Conservation (phyloP, 2,888 invertebrate genomes). For the Polia nebulosa region DNA sequence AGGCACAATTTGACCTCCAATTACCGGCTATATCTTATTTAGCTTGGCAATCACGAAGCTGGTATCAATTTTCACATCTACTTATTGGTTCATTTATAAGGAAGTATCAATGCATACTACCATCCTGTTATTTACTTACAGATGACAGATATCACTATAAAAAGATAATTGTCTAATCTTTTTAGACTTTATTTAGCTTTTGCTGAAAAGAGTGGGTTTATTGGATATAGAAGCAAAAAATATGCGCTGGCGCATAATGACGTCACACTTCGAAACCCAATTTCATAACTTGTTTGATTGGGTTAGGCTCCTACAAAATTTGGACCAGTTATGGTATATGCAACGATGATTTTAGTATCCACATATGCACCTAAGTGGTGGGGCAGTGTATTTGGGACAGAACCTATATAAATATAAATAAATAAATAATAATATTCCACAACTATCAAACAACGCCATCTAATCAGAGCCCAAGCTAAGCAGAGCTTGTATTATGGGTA, state of each 20-base stretch:
- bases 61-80: constrained; percentile 26
- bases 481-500: too few species aligned
- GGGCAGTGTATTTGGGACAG: neutral
- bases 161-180: constrained; percentile 2
- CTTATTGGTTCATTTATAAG: constrained; percentile 6
- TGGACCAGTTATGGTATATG: constrained; percentile 14
- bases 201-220: neutral
- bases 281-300: constrained; percentile 18
- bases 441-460: too few species aligned
- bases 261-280: constrained; percentile 15
- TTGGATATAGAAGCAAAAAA: neutral
- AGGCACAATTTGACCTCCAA: neutral
- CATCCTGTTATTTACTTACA: constrained; percentile 3
- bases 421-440: too few species aligned
- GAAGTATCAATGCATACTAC: constrained; percentile 28
- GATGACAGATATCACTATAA: neutral
- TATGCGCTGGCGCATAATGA: neutral
- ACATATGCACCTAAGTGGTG: neutral
- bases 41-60: constrained; percentile 16
- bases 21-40: constrained; percentile 17
- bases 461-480: too few species aligned
- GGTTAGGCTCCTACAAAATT: neutral
- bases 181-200: neutral
- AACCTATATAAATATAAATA: too few species aligned
- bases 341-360: neutral